Percentiles rank a stretch among this genome's conserved stretches.
Evolutionary conservation across 2,888 invertebrate species (phyloP).

Genomic region (Pollenia angustigena): DNA sequence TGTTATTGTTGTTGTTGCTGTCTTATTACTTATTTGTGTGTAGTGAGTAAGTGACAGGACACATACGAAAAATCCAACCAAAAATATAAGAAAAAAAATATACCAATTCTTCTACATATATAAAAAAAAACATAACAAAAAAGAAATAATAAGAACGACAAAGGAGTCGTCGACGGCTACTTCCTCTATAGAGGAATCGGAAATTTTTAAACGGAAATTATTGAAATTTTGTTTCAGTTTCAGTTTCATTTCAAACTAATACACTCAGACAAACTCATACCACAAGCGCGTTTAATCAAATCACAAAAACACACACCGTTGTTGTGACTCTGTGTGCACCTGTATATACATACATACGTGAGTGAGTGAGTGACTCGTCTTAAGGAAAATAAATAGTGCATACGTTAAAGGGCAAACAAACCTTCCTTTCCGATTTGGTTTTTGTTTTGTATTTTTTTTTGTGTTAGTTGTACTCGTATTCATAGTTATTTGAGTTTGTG

Average conservation of each 20-base stretch:
- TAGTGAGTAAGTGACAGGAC: conserved; percentile 48
- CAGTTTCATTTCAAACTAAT: conserved; percentile 74
- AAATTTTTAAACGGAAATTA: conserved; percentile 81
- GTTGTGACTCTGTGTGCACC: conserved; percentile 39
- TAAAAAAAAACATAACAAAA: conserved; percentile 42
- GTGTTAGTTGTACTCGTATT: not conserved
- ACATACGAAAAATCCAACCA: conserved; percentile 50
- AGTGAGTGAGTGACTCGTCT: conserved; percentile 66
- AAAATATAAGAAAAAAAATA: conserved; percentile 20
- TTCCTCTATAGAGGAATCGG: conserved; percentile 72
- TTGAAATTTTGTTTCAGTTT: conserved; percentile 80
- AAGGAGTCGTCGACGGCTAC: conserved; percentile 71
- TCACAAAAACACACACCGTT: conserved; percentile 6
- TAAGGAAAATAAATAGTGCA: conserved; percentile 70
- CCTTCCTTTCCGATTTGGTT: conserved; percentile 53
- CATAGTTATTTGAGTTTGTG: conserved; percentile 38
- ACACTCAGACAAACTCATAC: conserved; percentile 24
- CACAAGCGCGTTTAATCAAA: conserved; percentile 17
- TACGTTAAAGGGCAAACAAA: conserved; percentile 70
- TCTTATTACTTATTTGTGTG: conserved; percentile 54
- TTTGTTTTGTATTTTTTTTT: conserved; percentile 1
- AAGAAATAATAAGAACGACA: conserved; percentile 57
- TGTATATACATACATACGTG: conserved; percentile 11
- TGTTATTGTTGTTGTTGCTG: conserved; percentile 27
- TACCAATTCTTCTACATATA: not conserved